Evolutionary conservation across 2,888 invertebrate genomes (phyloP), one percentile per base, ranked within the genome.

Genomic region (Drosophila formosana): DNA sequence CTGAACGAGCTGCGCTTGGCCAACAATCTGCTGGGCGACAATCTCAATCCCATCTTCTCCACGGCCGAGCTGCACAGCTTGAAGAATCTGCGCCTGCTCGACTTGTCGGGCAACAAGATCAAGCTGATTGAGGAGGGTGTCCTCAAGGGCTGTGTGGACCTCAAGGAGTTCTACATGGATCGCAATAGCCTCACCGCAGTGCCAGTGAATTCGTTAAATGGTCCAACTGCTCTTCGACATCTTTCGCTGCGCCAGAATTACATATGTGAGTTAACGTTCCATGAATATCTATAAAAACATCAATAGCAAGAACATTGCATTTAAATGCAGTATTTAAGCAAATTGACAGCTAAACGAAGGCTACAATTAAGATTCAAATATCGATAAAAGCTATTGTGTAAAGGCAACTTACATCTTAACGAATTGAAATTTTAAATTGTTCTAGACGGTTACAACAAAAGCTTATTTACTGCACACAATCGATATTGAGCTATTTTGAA

Each of bases 11-110:
- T 98, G 41, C 94, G 94, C 13, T 92, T 98, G 57, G 94, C 96
- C 30, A 95, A 97, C 88, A 98, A 98, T 90, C 93, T 97, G n/a
- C 93, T 98, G 30, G 98, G 98, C 1, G 97, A 98, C 90, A 97
- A 96, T 84, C 93, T 98, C 30, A 98, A 97, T 92, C 98, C 98
- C 0, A 97, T 98, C 78, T 98, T 98, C 92, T 96, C 97, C 23
- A 96, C 96, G 45, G 95, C 95, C 32, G 97, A 97, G 91, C 95
- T 98, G 70, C 96, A 96, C 80, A 95, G 96, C 13, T 92, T 98
- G 70, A 94, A 94, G 3, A 95, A 95, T 67, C 93, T 98, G 60
- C 94, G 95, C 87, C 92, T 96, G 39, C 92, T 98, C 63, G 97
- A 97, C 90, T 93, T 98, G 46, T 96, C 96, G 57, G 95, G 95